Percentiles rank a stretch among this genome's conserved stretches.
Evolutionary conservation across 2,797 vertebrate genomes (phyloP).

Genomic region (Tenualosa ilisha): DNA sequence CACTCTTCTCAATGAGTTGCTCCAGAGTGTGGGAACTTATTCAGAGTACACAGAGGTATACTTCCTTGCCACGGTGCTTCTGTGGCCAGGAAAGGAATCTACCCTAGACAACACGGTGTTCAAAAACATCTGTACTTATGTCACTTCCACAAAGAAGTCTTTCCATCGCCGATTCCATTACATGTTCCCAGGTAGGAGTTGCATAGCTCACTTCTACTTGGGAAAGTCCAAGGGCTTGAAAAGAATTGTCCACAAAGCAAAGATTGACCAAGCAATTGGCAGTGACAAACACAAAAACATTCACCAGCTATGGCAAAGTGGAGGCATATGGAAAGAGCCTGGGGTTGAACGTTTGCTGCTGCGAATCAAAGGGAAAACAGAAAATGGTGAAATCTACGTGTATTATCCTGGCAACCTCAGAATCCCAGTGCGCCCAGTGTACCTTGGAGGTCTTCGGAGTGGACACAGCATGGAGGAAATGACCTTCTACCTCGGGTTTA

Average conservation of each 20-base stretch:
- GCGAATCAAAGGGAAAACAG: conserved; percentile 66
- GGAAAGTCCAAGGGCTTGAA: conserved; percentile 63
- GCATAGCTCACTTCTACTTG: conserved; percentile 77
- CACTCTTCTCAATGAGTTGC: conserved; percentile 59
- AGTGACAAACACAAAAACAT: conserved; percentile 43
- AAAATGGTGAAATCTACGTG: conserved; percentile 66
- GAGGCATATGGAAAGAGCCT: conserved; percentile 67
- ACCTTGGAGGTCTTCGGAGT: conserved; percentile 68
- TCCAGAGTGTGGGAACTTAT: conserved; percentile 57
- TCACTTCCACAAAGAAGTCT: conserved; percentile 59
- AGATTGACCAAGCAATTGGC: conserved; percentile 66
- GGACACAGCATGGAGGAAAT: conserved; percentile 71
- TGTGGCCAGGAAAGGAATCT: conserved; percentile 72
- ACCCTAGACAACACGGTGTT: conserved; percentile 48
- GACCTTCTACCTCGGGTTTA: conserved; percentile 80
- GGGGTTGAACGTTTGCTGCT: conserved; percentile 63
- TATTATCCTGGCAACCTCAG: conserved; percentile 63
- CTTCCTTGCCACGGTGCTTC: conserved; percentile 75
- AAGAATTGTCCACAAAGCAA: conserved; percentile 71
- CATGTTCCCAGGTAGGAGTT: conserved; percentile 63
- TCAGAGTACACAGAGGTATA: conserved; percentile 67
- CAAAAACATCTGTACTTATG: conserved; percentile 64
- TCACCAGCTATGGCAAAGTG: conserved; percentile 70
- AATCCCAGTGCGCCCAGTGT: conserved; percentile 67
- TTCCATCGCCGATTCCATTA: conserved; percentile 66